Conservation (phyloP, 2,113 vertebrate species). For the Forbesichthys papilliferus region DNA sequence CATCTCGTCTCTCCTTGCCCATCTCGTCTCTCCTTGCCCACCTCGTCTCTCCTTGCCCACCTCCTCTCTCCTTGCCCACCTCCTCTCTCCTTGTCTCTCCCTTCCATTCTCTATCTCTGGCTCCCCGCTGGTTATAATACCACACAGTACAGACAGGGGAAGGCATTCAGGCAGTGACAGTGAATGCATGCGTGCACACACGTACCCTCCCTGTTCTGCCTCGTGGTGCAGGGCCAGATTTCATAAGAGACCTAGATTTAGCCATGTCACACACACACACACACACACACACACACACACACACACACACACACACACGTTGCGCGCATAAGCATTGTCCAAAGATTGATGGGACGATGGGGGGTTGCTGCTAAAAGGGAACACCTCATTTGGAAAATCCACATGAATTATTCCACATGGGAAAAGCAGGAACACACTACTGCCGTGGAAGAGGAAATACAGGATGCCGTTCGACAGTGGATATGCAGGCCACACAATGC, state of each 20-base stretch:
- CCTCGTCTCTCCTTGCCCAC: constrained; percentile 29
- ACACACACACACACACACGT: constrained; percentile 6
- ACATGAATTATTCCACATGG: not conserved
- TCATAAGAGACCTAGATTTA: constrained; percentile 66
- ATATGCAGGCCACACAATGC: too few species aligned
- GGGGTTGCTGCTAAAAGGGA: not conserved
- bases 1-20: constrained; percentile 6
- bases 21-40: too few species aligned
- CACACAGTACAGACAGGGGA: not conserved
- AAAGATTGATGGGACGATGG: constrained; percentile 6
- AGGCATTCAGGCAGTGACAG: not conserved
- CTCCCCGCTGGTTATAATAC: not conserved
- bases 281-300: not conserved
- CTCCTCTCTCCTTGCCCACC: too few species aligned
- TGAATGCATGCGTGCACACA: not conserved
- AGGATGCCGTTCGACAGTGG: too few species aligned
- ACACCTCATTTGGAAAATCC: constrained; percentile 1
- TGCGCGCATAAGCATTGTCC: not conserved
- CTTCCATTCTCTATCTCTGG: not conserved
- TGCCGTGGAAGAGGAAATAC: not conserved
- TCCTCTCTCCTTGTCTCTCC: not conserved
- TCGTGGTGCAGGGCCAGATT: constrained; percentile 51
- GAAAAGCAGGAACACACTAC: not conserved
- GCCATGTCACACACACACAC: not conserved
- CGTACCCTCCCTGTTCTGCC: constrained; percentile 34